Percentiles rank a stretch among this genome's conserved stretches.
phyloP scores from a whole-genome alignment of 2,888 invertebrate species.

The Lasiommata megera region DNA sequence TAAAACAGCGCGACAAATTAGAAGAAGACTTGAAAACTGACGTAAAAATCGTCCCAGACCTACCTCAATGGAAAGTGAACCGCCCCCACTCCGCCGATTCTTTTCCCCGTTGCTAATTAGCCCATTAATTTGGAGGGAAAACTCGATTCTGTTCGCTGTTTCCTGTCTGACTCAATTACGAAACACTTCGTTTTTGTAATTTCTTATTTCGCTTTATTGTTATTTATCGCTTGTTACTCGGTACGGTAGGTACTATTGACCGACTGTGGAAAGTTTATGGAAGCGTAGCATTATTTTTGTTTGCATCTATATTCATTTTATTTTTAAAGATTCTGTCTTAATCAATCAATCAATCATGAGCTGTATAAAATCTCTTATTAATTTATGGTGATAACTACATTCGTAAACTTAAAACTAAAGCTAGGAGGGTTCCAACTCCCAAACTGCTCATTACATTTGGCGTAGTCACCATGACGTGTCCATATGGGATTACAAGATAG shows the following conservation, averaged over 20 bases:
- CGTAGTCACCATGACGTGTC: too few relatives aligned
- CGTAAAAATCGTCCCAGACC: slow-evolving; percentile 78
- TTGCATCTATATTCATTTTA: not conserved
- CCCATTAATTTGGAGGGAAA: slow-evolving; percentile 53
- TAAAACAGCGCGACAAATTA: slow-evolving; percentile 37
- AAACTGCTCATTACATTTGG: too few relatives aligned
- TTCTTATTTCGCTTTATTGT: slow-evolving; percentile 34
- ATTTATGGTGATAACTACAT: too few relatives aligned
- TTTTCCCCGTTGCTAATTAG: slow-evolving; percentile 68
- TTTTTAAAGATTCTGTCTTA: not conserved
- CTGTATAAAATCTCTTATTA: too few relatives aligned
- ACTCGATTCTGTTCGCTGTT: slow-evolving; percentile 36
- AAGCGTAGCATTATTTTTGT: not conserved
- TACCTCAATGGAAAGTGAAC: slow-evolving; percentile 65
- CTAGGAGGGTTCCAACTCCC: too few relatives aligned
- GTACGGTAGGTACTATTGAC: too few relatives aligned
- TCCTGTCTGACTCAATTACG: slow-evolving; percentile 22
- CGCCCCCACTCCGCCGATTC: slow-evolving; percentile 49
- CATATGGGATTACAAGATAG: too few relatives aligned
- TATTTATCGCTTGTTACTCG: not conserved
- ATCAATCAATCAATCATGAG: too few relatives aligned
- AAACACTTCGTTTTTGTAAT: slow-evolving; percentile 18
- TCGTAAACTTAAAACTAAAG: too few relatives aligned
- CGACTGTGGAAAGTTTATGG: not conserved
- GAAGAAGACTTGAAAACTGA: slow-evolving; percentile 70